A percentile compares a stretch with the other conserved stretches of the same genome.
Conservation (phyloP, 2,113 vertebrate genomes). For the Megaleporinus macrocephalus region DNA sequence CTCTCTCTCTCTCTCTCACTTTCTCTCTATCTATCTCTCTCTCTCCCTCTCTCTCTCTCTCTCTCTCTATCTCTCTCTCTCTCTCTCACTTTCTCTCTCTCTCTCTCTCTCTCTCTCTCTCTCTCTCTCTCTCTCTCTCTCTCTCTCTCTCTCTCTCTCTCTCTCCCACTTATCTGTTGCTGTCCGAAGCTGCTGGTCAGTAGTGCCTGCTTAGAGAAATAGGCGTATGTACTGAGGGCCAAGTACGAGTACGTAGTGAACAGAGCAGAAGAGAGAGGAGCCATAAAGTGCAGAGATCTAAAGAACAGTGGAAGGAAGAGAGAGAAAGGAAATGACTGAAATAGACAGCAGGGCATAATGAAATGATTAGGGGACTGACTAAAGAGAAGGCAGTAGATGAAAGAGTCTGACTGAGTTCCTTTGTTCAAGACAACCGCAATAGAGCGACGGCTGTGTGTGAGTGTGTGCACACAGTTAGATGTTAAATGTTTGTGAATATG, state of each 20-base stretch:
- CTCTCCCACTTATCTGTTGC: neutral
- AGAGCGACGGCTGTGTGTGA: slow-evolving; percentile 32
- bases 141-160: neutral
- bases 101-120: no score
- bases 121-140: no score
- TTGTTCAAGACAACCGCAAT: slow-evolving; percentile 30
- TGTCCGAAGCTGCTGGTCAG: neutral
- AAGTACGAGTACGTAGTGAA: neutral
- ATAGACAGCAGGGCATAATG: slow-evolving; percentile 39
- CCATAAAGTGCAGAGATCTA: neutral
- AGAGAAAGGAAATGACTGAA: neutral
- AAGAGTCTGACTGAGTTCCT: slow-evolving; percentile 34
- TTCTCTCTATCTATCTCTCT: no score
- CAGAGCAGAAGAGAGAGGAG: neutral
- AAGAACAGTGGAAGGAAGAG: slow-evolving; percentile 34
- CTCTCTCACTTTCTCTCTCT: no score
- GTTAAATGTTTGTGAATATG: neutral
- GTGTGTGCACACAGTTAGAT: neutral
- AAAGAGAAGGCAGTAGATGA: slow-evolving; percentile 45
- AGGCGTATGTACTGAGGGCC: neutral
- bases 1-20: no score
- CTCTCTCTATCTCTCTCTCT: no score
- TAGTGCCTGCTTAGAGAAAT: neutral
- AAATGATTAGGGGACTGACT: slow-evolving; percentile 55
- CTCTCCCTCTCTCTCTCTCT: no score